phyloP scores from a whole-genome alignment of 2,113 vertebrate species.

The Zootoca vivipara region DNA sequence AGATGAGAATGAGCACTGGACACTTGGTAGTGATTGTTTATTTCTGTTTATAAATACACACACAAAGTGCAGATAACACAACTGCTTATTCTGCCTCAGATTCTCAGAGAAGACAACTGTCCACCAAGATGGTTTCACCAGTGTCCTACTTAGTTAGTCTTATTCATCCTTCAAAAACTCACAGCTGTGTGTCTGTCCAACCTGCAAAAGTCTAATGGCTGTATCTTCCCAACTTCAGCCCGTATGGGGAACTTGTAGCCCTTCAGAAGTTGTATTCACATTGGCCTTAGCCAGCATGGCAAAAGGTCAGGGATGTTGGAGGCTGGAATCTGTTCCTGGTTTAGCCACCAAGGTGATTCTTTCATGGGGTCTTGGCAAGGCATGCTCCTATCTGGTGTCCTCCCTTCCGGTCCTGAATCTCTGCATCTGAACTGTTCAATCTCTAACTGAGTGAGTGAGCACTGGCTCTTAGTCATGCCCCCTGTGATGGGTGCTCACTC shows the following conservation, averaged over 20 bases:
- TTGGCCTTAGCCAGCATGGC: too few relatives aligned
- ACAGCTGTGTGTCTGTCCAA: not conserved
- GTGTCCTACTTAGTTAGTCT: not conserved
- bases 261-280: too few relatives aligned
- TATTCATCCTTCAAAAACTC: not conserved
- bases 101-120: not conserved
- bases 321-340: too few relatives aligned
- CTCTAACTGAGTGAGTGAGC: not conserved
- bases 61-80: not conserved
- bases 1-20: not conserved
- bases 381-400: not conserved
- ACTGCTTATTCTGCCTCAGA: not conserved
- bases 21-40: not conserved
- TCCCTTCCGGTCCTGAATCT: not conserved
- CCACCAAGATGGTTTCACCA: not conserved
- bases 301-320: too few relatives aligned
- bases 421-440: not conserved
- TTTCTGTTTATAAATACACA: not conserved
- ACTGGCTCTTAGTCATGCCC: not conserved
- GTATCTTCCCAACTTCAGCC: too few relatives aligned
- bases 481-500: not conserved
- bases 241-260: too few relatives aligned
- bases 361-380: too few relatives aligned
- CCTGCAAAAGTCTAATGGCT: not conserved
- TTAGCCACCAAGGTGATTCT: not conserved